phyloP scores from a whole-genome alignment of 2,113 vertebrate genomes.

The Hystrix brachyura region DNA sequence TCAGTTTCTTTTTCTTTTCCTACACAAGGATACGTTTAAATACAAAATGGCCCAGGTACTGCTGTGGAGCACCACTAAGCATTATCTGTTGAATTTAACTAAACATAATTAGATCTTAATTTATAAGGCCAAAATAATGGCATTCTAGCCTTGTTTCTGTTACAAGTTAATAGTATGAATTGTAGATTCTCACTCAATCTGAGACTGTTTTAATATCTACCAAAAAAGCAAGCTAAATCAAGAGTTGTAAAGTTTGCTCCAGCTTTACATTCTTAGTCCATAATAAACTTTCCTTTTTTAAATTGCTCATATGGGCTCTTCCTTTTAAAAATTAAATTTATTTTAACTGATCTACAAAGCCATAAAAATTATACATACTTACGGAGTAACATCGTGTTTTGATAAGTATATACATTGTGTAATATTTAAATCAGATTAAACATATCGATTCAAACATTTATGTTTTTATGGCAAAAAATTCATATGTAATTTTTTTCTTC shows the following conservation, averaged over 20 bases:
- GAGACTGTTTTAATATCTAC: background rate
- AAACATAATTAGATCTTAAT: background rate
- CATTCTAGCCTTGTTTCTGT: background rate
- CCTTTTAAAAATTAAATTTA: background rate
- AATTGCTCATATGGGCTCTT: background rate
- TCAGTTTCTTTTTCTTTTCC: background rate
- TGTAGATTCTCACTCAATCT: background rate
- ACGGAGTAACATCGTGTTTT: background rate
- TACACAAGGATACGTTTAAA: background rate
- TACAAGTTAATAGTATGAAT: background rate
- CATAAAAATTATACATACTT: background rate
- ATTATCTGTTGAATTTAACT: slow-evolving; percentile 1
- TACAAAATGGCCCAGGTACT: background rate
- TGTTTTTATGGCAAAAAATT: background rate
- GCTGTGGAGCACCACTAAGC: background rate
- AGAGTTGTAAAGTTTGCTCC: background rate
- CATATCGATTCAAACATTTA: background rate
- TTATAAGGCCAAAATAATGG: background rate
- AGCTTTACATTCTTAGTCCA: background rate
- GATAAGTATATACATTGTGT: background rate
- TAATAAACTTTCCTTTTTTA: background rate
- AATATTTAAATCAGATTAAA: background rate
- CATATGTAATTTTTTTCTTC: background rate
- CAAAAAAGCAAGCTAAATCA: background rate
- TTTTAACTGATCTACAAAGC: background rate